Conservation (phyloP, 1,140 invertebrate genomes). For the Leptinotarsa defecta region DNA sequence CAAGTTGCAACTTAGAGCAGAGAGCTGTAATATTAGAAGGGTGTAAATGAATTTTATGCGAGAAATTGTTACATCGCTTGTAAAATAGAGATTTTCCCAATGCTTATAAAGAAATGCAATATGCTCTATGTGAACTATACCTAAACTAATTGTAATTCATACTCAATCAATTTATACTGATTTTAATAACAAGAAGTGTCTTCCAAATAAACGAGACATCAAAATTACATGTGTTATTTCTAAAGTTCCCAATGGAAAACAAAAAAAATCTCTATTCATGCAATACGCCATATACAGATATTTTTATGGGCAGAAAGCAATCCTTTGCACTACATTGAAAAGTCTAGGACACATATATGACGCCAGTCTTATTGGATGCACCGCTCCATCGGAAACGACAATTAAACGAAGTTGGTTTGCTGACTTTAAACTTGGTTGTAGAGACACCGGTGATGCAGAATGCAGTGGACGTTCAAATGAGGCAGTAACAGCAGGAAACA, state of each 20-base stretch:
- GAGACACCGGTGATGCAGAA: too few relatives aligned
- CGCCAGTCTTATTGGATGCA: too few relatives aligned
- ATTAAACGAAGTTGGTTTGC: too few relatives aligned
- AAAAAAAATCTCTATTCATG: background rate
- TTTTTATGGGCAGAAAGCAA: too few relatives aligned
- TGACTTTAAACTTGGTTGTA: too few relatives aligned
- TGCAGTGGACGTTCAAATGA: too few relatives aligned
- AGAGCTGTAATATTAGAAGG: slow-evolving; percentile 16
- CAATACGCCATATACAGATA: too few relatives aligned
- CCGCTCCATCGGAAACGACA: too few relatives aligned
- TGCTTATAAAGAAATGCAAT: slow-evolving; percentile 42
- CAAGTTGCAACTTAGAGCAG: background rate
- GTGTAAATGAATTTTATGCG: slow-evolving; percentile 19
- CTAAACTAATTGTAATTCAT: slow-evolving; percentile 49
- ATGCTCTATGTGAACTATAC: slow-evolving; percentile 42
- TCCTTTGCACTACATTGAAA: too few relatives aligned
- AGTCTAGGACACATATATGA: too few relatives aligned
- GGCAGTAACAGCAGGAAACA: too few relatives aligned
- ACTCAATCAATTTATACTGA: slow-evolving; percentile 54
- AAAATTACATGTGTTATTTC: slow-evolving; percentile 36
- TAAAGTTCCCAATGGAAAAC: slow-evolving; percentile 1
- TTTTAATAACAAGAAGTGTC: slow-evolving; percentile 55
- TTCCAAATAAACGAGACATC: slow-evolving; percentile 56
- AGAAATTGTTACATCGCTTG: slow-evolving; percentile 37
- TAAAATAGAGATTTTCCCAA: slow-evolving; percentile 42